Evolutionary conservation across 2,888 invertebrate genomes (phyloP), one percentile per base, ranked within the genome.

Genomic region (Caenorhabditis japonica): DNA sequence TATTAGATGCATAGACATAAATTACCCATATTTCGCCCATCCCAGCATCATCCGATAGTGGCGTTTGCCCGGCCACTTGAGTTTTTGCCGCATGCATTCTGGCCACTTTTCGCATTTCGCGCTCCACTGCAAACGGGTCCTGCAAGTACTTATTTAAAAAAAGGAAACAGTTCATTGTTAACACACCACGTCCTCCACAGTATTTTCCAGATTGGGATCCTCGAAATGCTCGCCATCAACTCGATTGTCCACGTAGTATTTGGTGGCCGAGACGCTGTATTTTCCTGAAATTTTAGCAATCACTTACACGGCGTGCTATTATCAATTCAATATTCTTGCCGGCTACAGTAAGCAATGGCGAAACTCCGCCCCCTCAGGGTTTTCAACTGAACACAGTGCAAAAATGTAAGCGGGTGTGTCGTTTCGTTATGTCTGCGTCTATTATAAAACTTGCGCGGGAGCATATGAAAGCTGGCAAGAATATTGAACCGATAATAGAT

Each of bases 181-280:
- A n/a, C n/a, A n/a, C n/a, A 64, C 49, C 60, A 60, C 55, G 19
- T 61, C 56, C 27, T 70, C 59, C 1, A 39, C 53, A 1, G 41
- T 41, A 27, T 52, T 69, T 23, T 59, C 59, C 4, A 46, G 52
- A 4, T 59, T 39, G 1, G 53, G 46, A 17, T 69, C 59, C 25
- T 64, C 64, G 7, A 64, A 49, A 30, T 71, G 71, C 17, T 71
- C 62, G 0, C 71, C 71, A 19, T 72, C 72, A 23, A 73, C 46
- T 8, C 73, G 66, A 41, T 73, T 73, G 34, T 73, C 73, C 30
- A 61, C 61, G 53, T 73, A 73, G 51, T 73, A 73, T 46, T 73
- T 73, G 30, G 73, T 73, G 7, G 73, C 66, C 10, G 73, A 73
- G n/a, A 73, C 73, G 25, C 59, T 52, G 49, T 72, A 72, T 25